Evolutionary conservation across 2,797 vertebrate genomes (phyloP), one percentile per base, ranked within the genome.

Genomic region (Thaleichthys pacificus): DNA sequence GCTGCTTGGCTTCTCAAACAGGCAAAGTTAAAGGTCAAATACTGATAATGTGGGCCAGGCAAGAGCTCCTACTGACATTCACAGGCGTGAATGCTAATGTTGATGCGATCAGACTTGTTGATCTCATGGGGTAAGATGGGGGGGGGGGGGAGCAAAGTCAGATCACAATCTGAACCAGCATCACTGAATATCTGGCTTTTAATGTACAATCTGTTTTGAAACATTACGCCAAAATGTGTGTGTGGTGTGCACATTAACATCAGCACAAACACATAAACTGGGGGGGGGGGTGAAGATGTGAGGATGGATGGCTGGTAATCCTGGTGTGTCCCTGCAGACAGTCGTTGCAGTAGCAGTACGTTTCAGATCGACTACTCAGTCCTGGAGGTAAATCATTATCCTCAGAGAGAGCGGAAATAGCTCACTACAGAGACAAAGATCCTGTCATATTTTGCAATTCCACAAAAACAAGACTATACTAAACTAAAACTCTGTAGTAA

Each of bases 1-100:
- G 84, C 80, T 78, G 84, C 84, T 80, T 86, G 47, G 82, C 75
- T 87, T 70, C 84, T 86, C 89, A 90, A 90, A 91, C 86, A 90
- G 81, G 75, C 80, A 67, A 81, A 81, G 87, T 86, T 78, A 90
- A 91, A 91, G 91, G 91, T 91, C 89, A 91, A 91, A 91, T 87
- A 88, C 84, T 86, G 89, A 91, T 92, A 92, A 91, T 87, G 87
- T 86, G 80, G 66, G 61, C 80, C 84, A 61, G 7, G 15, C 85
- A 86, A 88, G 81, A 82, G 86, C 80, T 76, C 42, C 42, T 47
- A 47, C 42, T 14, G 42, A 47, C 42, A 47, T 47, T 47, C 76
- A 83, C 84, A 49, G 73, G 88, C 77, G 76, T 77, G 74, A 87
- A 85, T 84, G 84, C 83, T 82, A 89, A 89, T 87, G 42, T 84